Evolutionary conservation across 2,113 vertebrate species (phyloP).

Genomic region (Perca schrenkii): DNA sequence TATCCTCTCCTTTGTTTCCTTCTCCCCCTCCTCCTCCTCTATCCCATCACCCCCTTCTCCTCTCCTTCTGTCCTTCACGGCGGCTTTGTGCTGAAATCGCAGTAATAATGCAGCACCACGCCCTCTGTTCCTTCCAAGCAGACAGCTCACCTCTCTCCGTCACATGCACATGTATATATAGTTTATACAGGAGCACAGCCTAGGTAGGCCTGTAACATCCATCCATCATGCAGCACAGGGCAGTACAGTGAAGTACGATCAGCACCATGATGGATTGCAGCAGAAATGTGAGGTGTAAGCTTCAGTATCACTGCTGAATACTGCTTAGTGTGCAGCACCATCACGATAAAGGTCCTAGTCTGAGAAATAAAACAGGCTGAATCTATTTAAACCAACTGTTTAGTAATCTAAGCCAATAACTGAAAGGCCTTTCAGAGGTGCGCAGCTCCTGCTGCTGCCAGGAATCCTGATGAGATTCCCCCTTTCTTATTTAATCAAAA

Average conservation of each 20-base stretch:
- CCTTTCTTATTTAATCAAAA: slow-evolving; percentile 45
- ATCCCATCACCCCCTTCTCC: slow-evolving; percentile 56
- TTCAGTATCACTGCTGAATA: slow-evolving; percentile 41
- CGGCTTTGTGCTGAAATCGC: slow-evolving; percentile 59
- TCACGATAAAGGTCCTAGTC: slow-evolving; percentile 41
- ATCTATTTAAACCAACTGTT: slow-evolving; percentile 58
- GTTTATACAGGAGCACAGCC: neutral
- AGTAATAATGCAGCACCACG: slow-evolving; percentile 60
- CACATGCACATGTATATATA: slow-evolving; percentile 42
- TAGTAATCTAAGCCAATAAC: slow-evolving; percentile 54
- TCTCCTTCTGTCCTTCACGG: slow-evolving; percentile 59
- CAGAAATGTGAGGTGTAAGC: slow-evolving; percentile 53
- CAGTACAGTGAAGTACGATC: neutral
- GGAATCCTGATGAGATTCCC: slow-evolving; percentile 55
- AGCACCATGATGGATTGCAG: slow-evolving; percentile 60
- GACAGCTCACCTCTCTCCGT: slow-evolving; percentile 45
- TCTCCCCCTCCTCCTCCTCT: neutral
- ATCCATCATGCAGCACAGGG: slow-evolving; percentile 65
- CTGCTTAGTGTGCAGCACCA: slow-evolving; percentile 40
- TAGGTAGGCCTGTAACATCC: slow-evolving; percentile 42
- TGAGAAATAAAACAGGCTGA: slow-evolving; percentile 17
- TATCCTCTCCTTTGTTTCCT: slow-evolving; percentile 26
- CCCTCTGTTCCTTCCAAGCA: slow-evolving; percentile 36
- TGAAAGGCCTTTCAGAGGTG: slow-evolving; percentile 28
- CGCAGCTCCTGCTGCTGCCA: slow-evolving; percentile 35